A percentile compares a stretch with the other conserved stretches of the same genome.
Evolutionary conservation across 92 coral and sea anemone genomes (phyloP).

Genomic region (Siderastrea radians): DNA sequence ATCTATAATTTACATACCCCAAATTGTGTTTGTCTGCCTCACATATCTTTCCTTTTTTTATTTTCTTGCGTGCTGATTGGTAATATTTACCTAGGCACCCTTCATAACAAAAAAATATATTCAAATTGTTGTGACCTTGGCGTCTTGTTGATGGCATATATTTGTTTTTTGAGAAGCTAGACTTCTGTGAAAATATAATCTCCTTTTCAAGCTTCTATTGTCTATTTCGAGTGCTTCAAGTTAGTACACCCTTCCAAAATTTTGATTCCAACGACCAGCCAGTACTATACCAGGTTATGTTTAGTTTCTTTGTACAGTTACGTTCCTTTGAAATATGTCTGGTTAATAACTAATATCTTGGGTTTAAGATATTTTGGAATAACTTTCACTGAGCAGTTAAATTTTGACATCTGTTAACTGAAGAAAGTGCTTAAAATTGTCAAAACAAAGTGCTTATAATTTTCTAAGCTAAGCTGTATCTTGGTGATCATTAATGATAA

Average conservation of each 20-base stretch:
- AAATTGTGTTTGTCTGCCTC: slow-evolving; percentile 15
- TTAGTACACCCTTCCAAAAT: background rate
- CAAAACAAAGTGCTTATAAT: background rate
- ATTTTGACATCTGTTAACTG: background rate
- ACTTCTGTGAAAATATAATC: background rate
- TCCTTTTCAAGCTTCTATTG: too few species aligned
- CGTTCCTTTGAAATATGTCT: too few species aligned
- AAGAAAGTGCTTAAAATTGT: background rate
- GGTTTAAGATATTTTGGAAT: background rate
- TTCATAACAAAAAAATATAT: background rate
- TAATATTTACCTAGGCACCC: background rate
- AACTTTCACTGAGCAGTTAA: background rate
- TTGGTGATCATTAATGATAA: background rate
- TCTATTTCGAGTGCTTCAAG: background rate
- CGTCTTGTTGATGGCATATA: background rate
- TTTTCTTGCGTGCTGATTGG: background rate
- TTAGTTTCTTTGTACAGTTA: too few species aligned
- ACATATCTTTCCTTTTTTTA: background rate
- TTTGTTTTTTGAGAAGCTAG: background rate
- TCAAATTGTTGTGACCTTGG: too few species aligned
- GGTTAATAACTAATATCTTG: background rate
- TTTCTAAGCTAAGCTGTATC: background rate
- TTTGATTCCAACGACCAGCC: too few species aligned
- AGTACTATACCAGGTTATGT: too few species aligned
- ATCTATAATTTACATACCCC: slow-evolving; percentile 31